Evolutionary conservation across 2,888 invertebrate genomes (phyloP).

Genomic region (Ceraclea dissimilis): DNA sequence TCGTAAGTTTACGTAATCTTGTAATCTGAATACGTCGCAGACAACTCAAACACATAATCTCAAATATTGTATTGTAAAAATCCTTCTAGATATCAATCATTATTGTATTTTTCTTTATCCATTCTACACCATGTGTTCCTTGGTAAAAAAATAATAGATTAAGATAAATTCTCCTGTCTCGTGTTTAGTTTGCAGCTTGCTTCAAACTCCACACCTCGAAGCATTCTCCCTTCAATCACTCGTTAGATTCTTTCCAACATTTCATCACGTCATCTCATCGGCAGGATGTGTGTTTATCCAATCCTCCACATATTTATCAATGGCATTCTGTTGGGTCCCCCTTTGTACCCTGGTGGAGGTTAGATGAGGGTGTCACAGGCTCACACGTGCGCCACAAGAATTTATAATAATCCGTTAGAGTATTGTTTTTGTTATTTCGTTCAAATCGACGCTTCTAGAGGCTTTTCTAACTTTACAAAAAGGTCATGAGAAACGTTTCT

Average conservation of each 20-base stretch:
- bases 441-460: constrained; percentile 13
- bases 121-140: too few relatives aligned
- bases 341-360: background rate
- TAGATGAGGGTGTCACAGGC: background rate
- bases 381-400: constrained; percentile 15
- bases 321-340: constrained; percentile 19
- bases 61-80: too few relatives aligned
- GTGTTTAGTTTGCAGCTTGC: too few relatives aligned
- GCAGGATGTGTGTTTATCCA: constrained; percentile 9
- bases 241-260: background rate
- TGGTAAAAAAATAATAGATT: too few relatives aligned
- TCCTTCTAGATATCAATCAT: too few relatives aligned
- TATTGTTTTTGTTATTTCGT: constrained; percentile 21
- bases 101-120: too few relatives aligned
- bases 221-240: too few relatives aligned
- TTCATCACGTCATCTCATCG: constrained; percentile 5
- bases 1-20: too few relatives aligned
- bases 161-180: too few relatives aligned
- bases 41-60: too few relatives aligned
- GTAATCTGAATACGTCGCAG: too few relatives aligned
- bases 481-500: background rate
- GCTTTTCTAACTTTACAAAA: constrained; percentile 7
- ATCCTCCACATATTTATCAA: constrained; percentile 3
- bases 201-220: too few relatives aligned
- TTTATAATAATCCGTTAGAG: constrained; percentile 24